These are phyloP conservation scores for Apogon hyalosoma DNA, from an alignment of 2,797 vertebrate genomes.

Conservation along the genomic window DNA sequence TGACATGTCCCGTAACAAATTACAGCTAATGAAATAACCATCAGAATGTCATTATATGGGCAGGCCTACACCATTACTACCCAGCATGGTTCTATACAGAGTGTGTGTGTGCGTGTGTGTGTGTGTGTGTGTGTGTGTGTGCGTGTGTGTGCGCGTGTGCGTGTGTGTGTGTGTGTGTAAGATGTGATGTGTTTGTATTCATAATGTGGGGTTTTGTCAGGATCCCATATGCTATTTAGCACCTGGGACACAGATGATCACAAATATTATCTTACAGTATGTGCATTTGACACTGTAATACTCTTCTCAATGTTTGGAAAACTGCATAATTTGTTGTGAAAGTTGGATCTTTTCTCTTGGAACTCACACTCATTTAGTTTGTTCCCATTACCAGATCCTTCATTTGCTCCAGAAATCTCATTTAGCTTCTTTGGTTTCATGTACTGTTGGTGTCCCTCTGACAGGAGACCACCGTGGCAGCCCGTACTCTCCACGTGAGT, in stretches of 20 bases:
- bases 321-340: conserved; percentile 17
- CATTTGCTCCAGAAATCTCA: conserved; percentile 59
- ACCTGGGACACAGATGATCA: conserved; percentile 58
- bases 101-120: conserved; percentile 24
- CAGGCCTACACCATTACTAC: conserved; percentile 69
- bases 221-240: conserved; percentile 58
- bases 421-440: conserved; percentile 60
- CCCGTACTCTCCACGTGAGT: conserved; percentile 70
- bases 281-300: conserved; percentile 10
- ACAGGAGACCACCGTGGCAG: conserved; percentile 72
- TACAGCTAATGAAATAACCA: conserved; percentile 88
- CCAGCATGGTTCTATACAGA: conserved; percentile 62
- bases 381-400: conserved; percentile 57
- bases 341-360: conserved; percentile 44
- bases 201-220: conserved; percentile 41
- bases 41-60: conserved; percentile 83
- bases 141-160: conserved; percentile 7
- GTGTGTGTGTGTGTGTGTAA: conserved; percentile 3
- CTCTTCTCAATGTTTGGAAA: conserved; percentile 20
- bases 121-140: conserved; percentile 12
- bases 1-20: conserved; percentile 87
- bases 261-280: background rate
- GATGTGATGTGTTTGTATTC: conserved; percentile 38
- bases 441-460: conserved; percentile 64
- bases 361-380: conserved; percentile 43